Conservation (phyloP, 2,797 vertebrate species). For the Paedocypris micromegethes region DNA sequence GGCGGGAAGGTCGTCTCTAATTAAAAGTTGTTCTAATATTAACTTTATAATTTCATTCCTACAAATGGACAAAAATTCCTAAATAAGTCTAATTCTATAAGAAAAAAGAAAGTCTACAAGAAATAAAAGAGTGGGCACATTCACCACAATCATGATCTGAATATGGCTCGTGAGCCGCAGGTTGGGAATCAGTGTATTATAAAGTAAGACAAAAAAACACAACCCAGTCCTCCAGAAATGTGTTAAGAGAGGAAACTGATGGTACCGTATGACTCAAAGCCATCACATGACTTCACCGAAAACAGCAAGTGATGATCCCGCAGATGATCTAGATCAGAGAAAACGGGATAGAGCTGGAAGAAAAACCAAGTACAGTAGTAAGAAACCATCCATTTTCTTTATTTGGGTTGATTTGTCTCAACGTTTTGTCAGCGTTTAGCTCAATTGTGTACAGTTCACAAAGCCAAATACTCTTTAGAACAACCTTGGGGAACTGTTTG, state of each 20-base stretch:
- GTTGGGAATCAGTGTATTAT: too few relatives aligned
- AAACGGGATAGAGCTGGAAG: conserved; percentile 67
- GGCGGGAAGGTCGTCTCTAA: too few relatives aligned
- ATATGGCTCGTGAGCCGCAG: too few relatives aligned
- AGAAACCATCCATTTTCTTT: too few relatives aligned
- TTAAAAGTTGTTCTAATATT: too few relatives aligned
- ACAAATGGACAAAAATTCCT: too few relatives aligned
- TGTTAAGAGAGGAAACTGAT: background rate
- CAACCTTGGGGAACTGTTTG: conserved; percentile 77
- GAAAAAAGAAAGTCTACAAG: background rate
- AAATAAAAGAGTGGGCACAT: background rate
- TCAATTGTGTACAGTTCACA: background rate
- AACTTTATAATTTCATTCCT: too few relatives aligned
- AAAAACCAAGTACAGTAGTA: background rate
- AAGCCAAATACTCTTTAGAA: background rate
- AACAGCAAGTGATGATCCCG: conserved; percentile 75
- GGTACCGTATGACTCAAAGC: conserved; percentile 78
- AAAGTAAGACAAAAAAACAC: background rate
- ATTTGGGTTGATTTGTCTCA: too few relatives aligned
- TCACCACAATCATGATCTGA: too few relatives aligned
- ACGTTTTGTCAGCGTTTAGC: too few relatives aligned
- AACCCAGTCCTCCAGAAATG: conserved; percentile 7
- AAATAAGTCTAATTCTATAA: too few relatives aligned
- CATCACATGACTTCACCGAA: conserved; percentile 78
- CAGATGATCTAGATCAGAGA: conserved; percentile 71